Evolutionary conservation across 2,888 invertebrate species (phyloP).

Genomic region (Drosophila atroscutellata): DNA sequence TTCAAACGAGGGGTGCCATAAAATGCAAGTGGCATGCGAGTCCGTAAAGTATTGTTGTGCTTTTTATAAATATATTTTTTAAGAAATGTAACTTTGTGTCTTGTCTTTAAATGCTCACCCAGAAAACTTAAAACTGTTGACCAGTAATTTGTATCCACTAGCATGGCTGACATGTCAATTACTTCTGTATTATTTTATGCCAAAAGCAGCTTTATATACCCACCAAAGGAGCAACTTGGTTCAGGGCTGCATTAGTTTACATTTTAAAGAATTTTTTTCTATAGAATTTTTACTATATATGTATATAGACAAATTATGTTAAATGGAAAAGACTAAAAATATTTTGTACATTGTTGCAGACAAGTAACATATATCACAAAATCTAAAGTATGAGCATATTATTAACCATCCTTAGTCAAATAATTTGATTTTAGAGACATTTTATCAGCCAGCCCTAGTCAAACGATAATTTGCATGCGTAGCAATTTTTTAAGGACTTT

Average conservation of each 20-base stretch:
- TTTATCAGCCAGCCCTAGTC: conserved; percentile 21
- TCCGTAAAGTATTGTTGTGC: conserved; percentile 53
- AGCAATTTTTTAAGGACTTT: conserved; percentile 10
- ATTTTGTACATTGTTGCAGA: neutral
- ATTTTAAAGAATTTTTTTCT: neutral
- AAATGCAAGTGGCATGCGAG: conserved; percentile 58
- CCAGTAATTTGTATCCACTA: conserved; percentile 49
- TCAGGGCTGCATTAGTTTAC: conserved; percentile 11
- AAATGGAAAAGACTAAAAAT: neutral
- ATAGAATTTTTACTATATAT: too few relatives aligned
- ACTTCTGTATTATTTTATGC: neutral
- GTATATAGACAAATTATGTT: neutral
- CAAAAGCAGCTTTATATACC: conserved; percentile 29
- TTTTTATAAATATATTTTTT: conserved; percentile 15
- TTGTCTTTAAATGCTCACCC: conserved; percentile 37
- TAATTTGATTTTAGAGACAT: neutral
- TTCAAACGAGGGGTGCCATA: conserved; percentile 63
- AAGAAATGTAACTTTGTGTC: too few relatives aligned
- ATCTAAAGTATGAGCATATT: neutral
- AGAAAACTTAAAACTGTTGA: conserved; percentile 60
- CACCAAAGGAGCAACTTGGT: neutral
- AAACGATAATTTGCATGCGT: conserved; percentile 42
- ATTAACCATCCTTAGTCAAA: neutral
- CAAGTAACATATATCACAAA: neutral
- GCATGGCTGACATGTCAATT: conserved; percentile 15